Conservation (phyloP, 2,797 vertebrate species). For the Eidolon dupreanum region DNA sequence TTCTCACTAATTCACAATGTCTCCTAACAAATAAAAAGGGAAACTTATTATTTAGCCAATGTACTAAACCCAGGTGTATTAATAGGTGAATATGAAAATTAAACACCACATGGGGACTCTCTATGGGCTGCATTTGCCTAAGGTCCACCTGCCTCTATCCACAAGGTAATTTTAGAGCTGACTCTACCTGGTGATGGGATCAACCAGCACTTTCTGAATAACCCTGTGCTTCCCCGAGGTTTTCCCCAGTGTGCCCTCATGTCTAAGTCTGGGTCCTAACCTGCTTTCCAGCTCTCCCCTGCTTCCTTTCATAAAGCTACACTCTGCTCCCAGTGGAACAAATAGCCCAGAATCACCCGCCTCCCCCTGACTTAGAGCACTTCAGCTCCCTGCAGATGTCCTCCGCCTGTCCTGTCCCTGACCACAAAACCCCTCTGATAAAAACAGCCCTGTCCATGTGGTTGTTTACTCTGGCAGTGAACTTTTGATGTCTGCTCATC, state of each 20-base stretch:
- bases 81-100: background rate
- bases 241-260: background rate
- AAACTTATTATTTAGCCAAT: background rate
- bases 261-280: background rate
- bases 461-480: background rate
- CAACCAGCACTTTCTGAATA: background rate
- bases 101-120: background rate
- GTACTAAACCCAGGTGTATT: background rate
- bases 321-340: background rate
- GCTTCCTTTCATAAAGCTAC: background rate
- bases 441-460: background rate
- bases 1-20: background rate
- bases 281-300: background rate
- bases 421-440: background rate
- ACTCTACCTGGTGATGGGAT: background rate
- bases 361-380: background rate
- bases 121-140: background rate
- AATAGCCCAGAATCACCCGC: background rate
- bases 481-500: background rate
- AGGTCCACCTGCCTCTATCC: background rate
- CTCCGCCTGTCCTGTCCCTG: background rate
- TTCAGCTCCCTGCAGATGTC: background rate
- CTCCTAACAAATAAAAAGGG: background rate
- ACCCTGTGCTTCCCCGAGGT: background rate
- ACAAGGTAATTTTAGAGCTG: background rate